Evolutionary conservation across 1,140 invertebrate species (phyloP), one percentile per base, ranked within the genome.

Genomic region (Zophobas atratus): DNA sequence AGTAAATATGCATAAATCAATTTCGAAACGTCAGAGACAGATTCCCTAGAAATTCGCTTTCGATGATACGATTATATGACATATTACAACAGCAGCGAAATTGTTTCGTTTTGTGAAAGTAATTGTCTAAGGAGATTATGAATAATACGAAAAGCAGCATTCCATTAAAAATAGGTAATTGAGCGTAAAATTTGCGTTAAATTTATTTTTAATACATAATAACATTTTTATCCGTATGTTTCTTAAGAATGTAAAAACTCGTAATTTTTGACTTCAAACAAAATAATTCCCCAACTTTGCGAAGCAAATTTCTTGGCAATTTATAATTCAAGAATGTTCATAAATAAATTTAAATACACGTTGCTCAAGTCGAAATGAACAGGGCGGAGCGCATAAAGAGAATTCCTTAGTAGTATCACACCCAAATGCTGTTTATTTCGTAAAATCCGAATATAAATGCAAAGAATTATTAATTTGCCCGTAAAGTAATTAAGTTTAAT

Each of bases 401-500:
- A 75, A 75, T 75, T 60, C 56, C 72, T 75, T 75, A 75, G 53
- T 75, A 75, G 72, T 60, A 57, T 75, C 53, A 57, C 72, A 75
- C 72, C 72, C 72, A 57, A 57, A 60, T 75, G 72, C 72, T 75
- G 72, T 75, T 75, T 75, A 75, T 75, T 75, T 75, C 72, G 72
- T 75, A 75, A 75, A 75, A 75, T 75, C 72, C 55, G 53, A 56
- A 57, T 75, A 75, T 75, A 75, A 75, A 75, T 75, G 72, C 41
- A 75, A 36, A 75, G 72, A 75, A 75, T 75, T 75, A 75, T 75
- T 75, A 75, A 75, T 75, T 75, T 34, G 43, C 72, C 39, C 38
- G 56, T 75, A 75, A 60, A 75, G 72, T 75, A 75, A 75, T 75
- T 75, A 75, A 41, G 43, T 60, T 43, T 43, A 41, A 67, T 67